These are phyloP conservation scores for Takifugu flavidus DNA, from an alignment of 2,113 vertebrate genomes.

Conservation along the genomic window DNA sequence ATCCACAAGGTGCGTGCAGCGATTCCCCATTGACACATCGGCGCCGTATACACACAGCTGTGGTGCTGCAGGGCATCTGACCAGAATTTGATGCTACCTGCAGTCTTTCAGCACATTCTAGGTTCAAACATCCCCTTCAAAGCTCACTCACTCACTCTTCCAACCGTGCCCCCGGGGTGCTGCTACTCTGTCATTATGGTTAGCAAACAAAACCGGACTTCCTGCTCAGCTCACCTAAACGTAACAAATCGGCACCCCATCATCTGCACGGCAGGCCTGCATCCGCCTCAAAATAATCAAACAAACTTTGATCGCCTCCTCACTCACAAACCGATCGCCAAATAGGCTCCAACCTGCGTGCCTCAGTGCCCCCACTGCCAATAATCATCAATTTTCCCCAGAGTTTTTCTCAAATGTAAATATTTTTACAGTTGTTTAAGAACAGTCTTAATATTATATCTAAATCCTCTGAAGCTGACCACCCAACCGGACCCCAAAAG, in stretches of 20 bases:
- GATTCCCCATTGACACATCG: conserved; percentile 13
- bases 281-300: conserved; percentile 56
- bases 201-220: conserved; percentile 54
- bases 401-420: conserved; percentile 1
- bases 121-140: conserved; percentile 67
- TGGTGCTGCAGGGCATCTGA: conserved; percentile 31
- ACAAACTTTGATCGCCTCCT: conserved; percentile 44
- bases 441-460: conserved; percentile 16
- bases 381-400: background rate
- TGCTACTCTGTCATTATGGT: conserved; percentile 66
- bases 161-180: conserved; percentile 44
- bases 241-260: conserved; percentile 57
- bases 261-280: conserved; percentile 37
- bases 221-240: conserved; percentile 49
- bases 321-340: conserved; percentile 7
- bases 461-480: conserved; percentile 37
- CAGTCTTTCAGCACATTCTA: conserved; percentile 61
- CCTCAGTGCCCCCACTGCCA: conserved; percentile 2
- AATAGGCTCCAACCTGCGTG: conserved; percentile 8
- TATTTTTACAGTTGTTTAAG: conserved; percentile 17
- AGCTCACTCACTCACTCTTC: conserved; percentile 34
- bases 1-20: background rate
- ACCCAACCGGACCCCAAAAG: conserved; percentile 54
- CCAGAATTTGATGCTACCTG: conserved; percentile 43
- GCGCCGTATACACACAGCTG: conserved; percentile 63